Percentiles rank a stretch among this genome's conserved stretches.
phyloP scores from a whole-genome alignment of 2,888 invertebrate species.

The Drosophila mulleri region DNA sequence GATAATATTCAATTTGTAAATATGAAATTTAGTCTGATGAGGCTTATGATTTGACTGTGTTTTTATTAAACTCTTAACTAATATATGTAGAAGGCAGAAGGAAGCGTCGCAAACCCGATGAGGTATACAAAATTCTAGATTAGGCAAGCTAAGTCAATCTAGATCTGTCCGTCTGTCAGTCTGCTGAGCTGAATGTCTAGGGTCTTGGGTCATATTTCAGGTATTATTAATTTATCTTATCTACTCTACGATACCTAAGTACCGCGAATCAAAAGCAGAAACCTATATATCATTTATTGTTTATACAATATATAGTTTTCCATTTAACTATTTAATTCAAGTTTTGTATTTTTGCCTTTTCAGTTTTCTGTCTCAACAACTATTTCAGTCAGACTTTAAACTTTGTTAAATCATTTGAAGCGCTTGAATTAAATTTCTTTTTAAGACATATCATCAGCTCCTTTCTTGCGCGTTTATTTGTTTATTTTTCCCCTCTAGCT shows the following conservation, averaged over 20 bases:
- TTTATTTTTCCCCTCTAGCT: conserved; percentile 5
- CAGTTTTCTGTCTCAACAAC: not conserved
- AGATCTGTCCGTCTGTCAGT: too few species aligned
- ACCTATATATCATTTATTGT: too few species aligned
- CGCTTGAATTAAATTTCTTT: conserved; percentile 16
- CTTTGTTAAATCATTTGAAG: not conserved
- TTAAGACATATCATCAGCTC: not conserved
- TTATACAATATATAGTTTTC: too few species aligned
- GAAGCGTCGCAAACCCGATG: not conserved
- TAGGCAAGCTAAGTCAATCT: too few species aligned
- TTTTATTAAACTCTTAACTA: too few species aligned
- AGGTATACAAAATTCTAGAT: not conserved
- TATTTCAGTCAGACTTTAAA: not conserved
- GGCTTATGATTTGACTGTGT: not conserved
- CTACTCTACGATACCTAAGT: too few species aligned
- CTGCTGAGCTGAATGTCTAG: too few species aligned
- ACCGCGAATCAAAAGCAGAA: too few species aligned
- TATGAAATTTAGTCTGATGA: not conserved
- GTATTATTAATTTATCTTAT: too few species aligned
- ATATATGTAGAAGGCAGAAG: too few species aligned
- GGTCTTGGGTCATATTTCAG: too few species aligned
- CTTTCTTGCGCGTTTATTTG: not conserved
- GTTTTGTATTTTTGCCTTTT: not conserved
- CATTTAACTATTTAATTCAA: not conserved
- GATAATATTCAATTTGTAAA: not conserved